These are phyloP conservation scores for Macropodus opercularis DNA, from an alignment of 2,797 vertebrate species.

Conservation along the genomic window DNA sequence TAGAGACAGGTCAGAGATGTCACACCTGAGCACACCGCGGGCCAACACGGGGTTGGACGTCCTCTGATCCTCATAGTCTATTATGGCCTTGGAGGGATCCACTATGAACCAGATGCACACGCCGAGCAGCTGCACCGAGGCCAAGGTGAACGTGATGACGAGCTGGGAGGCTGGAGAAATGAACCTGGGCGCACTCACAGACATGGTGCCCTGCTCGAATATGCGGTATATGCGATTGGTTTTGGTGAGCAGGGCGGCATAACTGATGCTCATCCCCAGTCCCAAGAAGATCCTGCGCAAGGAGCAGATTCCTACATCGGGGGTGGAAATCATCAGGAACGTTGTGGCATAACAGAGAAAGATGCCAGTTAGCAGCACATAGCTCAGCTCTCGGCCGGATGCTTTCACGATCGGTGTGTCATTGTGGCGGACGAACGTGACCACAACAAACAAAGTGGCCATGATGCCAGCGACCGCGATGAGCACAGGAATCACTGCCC, in stretches of 20 bases:
- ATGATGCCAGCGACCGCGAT: constrained; percentile 92
- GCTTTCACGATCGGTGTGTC: constrained; percentile 98
- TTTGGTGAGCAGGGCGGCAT: constrained; percentile 96
- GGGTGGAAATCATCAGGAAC: constrained; percentile 96
- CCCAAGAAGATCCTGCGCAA: constrained; percentile 94
- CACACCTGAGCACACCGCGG: constrained; percentile 95
- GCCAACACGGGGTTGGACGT: constrained; percentile 91
- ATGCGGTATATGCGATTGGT: constrained; percentile 99
- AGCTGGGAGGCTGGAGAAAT: constrained; percentile 97
- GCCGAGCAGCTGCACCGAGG: constrained; percentile 94
- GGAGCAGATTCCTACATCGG: constrained; percentile 91
- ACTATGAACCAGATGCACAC: constrained; percentile 97
- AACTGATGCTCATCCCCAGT: constrained; percentile 98
- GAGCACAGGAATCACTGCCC: constrained; percentile 94
- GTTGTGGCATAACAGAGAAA: constrained; percentile 97
- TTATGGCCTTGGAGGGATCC: constrained; percentile 94
- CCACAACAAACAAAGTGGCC: constrained; percentile 93
- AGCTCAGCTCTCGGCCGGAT: constrained; percentile 96
- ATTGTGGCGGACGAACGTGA: constrained; percentile 95
- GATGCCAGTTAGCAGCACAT: constrained; percentile 95
- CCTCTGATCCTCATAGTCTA: constrained; percentile 98
- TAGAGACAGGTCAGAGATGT: constrained; percentile 98
- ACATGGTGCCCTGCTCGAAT: constrained; percentile 97
- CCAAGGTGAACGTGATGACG: constrained; percentile 95
- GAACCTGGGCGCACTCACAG: constrained; percentile 91